A percentile compares a stretch with the other conserved stretches of the same genome.
Conservation (phyloP, 2,113 vertebrate species). For the Piprites chloris region DNA sequence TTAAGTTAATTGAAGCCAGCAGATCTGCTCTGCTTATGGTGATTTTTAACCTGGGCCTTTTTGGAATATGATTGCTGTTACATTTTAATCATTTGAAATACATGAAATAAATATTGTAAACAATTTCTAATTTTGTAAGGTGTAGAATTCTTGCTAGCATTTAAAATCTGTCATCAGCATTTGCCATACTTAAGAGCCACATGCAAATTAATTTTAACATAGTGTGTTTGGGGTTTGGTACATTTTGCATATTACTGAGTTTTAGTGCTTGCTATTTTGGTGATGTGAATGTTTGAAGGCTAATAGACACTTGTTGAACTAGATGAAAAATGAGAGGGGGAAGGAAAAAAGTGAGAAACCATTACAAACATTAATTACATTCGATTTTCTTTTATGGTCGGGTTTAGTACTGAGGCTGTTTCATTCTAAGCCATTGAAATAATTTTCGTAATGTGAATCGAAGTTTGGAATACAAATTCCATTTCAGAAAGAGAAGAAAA, state of each 20-base stretch:
- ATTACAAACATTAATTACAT: neutral
- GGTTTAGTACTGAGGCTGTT: neutral
- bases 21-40: neutral
- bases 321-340: neutral
- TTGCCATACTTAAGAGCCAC: neutral
- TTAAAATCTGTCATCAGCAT: neutral
- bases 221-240: neutral
- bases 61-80: neutral
- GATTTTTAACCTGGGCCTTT: neutral
- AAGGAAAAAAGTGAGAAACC: neutral
- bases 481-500: neutral
- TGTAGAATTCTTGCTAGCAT: neutral
- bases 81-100: neutral
- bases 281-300: neutral
- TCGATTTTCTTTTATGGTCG: neutral
- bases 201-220: neutral
- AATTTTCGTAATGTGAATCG: neutral
- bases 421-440: neutral
- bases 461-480: neutral
- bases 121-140: neutral
- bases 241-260: neutral
- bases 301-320: neutral
- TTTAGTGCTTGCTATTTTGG: neutral
- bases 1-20: neutral
- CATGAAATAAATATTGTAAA: neutral